Evolutionary conservation across 2,113 vertebrate species (phyloP).

Genomic region (Larimichthys crocea): DNA sequence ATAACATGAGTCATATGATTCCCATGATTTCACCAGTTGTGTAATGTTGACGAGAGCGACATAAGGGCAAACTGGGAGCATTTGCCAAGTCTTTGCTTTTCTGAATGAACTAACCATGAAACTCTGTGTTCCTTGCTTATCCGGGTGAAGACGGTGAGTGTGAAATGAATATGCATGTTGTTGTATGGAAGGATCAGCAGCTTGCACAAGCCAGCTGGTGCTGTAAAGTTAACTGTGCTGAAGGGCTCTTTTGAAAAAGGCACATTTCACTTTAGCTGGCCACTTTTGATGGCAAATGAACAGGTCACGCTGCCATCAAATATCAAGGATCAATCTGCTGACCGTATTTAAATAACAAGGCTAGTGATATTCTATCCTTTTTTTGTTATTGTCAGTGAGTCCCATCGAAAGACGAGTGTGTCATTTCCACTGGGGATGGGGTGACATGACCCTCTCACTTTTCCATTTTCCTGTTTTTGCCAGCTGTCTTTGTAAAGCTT

Average conservation of each 20-base stretch:
- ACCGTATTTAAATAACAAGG: not conserved
- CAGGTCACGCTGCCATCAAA: conserved; percentile 9
- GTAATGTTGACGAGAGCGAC: conserved; percentile 6
- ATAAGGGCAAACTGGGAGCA: conserved; percentile 4
- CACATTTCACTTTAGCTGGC: conserved; percentile 33
- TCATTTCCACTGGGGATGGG: not conserved
- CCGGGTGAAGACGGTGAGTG: conserved; percentile 39
- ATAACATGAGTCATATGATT: conserved; percentile 8
- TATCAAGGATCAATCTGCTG: conserved; percentile 1
- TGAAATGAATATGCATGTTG: conserved; percentile 64
- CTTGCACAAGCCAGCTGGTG: conserved; percentile 66
- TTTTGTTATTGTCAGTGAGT: not conserved
- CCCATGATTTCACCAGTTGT: not conserved
- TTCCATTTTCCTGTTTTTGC: not conserved
- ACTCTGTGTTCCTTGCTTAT: conserved; percentile 54
- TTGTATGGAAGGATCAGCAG: conserved; percentile 59
- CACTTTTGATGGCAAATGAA: conserved; percentile 19
- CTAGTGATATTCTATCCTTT: not conserved
- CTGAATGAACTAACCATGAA: conserved; percentile 47
- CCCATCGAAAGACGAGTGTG: not conserved
- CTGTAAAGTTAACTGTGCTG: conserved; percentile 58
- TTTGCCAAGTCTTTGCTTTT: not conserved
- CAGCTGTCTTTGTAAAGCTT: not conserved
- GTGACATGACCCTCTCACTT: not conserved
- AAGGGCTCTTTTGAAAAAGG: conserved; percentile 37